Evolutionary conservation across 2,113 vertebrate genomes (phyloP).

Genomic region (Solea senegalensis): DNA sequence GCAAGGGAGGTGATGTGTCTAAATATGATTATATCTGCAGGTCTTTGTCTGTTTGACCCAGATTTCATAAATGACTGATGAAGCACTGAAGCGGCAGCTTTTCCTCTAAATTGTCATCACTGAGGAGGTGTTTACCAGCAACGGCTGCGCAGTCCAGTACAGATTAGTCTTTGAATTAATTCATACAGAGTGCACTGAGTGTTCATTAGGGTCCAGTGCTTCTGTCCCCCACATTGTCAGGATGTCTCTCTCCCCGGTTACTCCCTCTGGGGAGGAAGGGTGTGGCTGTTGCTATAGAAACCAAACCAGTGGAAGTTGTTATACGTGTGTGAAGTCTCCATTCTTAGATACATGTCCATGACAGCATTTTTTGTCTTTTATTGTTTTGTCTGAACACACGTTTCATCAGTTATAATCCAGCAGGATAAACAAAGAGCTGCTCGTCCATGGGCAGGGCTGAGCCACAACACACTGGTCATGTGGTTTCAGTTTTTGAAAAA

Average conservation of each 20-base stretch:
- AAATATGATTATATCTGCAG: not conserved
- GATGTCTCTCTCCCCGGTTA: conserved; percentile 5
- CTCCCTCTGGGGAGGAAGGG: conserved; percentile 24
- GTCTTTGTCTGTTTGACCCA: conserved; percentile 36
- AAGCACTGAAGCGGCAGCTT: conserved; percentile 3
- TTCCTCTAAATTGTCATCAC: conserved; percentile 13
- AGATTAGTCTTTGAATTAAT: conserved; percentile 9
- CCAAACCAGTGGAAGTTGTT: conserved; percentile 14
- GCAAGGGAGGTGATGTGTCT: too few relatives aligned
- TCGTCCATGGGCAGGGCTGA: conserved; percentile 36
- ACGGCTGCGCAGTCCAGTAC: not conserved
- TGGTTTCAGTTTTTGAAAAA: conserved; percentile 29
- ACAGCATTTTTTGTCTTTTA: not conserved
- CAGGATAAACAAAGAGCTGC: conserved; percentile 54
- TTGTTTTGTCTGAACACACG: not conserved
- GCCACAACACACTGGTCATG: conserved; percentile 50
- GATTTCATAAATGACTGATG: conserved; percentile 46
- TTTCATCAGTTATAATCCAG: conserved; percentile 21
- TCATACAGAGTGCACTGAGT: not conserved
- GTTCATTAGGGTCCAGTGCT: conserved; percentile 4
- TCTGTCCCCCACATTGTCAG: not conserved
- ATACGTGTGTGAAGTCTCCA: not conserved
- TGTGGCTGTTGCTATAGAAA: conserved; percentile 34
- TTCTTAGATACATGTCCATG: not conserved
- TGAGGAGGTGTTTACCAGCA: conserved; percentile 19